A percentile compares a stretch with the other conserved stretches of the same genome.
These are phyloP conservation scores for Fragum fragum DNA, from an alignment of 2,888 invertebrate species.

Conservation along the genomic window DNA sequence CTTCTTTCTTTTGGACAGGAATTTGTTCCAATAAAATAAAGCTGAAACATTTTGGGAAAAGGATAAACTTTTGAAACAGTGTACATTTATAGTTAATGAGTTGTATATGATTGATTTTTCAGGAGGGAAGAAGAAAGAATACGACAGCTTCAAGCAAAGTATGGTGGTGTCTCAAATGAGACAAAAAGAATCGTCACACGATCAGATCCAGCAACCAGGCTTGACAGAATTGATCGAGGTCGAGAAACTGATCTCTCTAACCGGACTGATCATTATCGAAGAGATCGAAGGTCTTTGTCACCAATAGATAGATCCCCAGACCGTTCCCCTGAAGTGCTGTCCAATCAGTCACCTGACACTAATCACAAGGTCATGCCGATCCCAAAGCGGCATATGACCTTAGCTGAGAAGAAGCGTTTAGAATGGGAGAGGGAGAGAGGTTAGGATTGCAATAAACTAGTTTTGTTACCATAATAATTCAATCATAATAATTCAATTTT, in stretches of 20 bases:
- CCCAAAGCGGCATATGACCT: constrained; percentile 70
- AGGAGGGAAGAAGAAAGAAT: constrained; percentile 62
- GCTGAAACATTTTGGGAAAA: neutral
- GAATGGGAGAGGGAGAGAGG: constrained; percentile 98
- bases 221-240: constrained; percentile 37
- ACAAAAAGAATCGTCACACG: constrained; percentile 41
- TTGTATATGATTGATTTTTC: neutral
- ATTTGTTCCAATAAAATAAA: too few relatives aligned
- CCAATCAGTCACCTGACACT: constrained; percentile 43
- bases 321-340: constrained; percentile 49
- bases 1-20: too few relatives aligned
- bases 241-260: constrained; percentile 52
- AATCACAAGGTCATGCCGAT: constrained; percentile 41
- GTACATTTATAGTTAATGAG: neutral
- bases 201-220: constrained; percentile 52
- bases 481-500: too few relatives aligned
- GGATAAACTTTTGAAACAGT: neutral
- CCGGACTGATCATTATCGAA: constrained; percentile 49
- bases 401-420: constrained; percentile 94
- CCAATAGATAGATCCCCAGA: constrained; percentile 57
- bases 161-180: constrained; percentile 28
- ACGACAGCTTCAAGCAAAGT: constrained; percentile 40
- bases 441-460: too few relatives aligned
- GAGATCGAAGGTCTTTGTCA: constrained; percentile 55
- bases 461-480: too few relatives aligned